Percentiles rank a stretch among this genome's conserved stretches.
Conservation (phyloP, 2,797 vertebrate genomes). For the Micrastur ruficollis region DNA sequence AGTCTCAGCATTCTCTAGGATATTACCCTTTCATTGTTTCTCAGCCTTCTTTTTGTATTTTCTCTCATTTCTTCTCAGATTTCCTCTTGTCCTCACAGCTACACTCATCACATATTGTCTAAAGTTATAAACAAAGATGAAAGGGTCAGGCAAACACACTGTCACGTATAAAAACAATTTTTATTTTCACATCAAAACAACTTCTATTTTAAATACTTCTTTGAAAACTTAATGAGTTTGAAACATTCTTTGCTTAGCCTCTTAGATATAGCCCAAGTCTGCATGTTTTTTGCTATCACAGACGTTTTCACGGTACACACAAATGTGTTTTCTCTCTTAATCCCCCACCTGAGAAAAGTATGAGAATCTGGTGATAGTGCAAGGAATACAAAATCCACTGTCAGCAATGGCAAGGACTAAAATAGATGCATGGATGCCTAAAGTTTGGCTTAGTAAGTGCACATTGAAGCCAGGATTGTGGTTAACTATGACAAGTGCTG, state of each 20-base stretch:
- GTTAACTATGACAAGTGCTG: not conserved
- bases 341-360: not conserved
- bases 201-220: not conserved
- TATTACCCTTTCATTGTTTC: not conserved
- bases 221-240: not conserved
- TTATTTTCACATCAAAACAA: slow-evolving; percentile 51
- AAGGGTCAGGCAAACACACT: not conserved
- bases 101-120: not conserved
- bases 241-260: not conserved
- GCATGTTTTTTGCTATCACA: not conserved
- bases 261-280: not conserved
- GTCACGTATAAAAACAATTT: not conserved
- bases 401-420: not conserved
- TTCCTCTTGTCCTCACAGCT: not conserved
- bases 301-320: not conserved
- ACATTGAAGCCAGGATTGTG: not conserved
- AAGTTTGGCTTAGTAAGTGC: not conserved
- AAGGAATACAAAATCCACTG: not conserved
- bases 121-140: not conserved
- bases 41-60: not conserved
- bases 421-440: not conserved
- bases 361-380: not conserved
- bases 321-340: not conserved
- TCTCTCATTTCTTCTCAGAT: not conserved
- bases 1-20: not conserved